A percentile compares a stretch with the other conserved stretches of the same genome.
These are phyloP conservation scores for Parthenolecanium corni DNA, from an alignment of 2,888 invertebrate genomes.

Conservation along the genomic window DNA sequence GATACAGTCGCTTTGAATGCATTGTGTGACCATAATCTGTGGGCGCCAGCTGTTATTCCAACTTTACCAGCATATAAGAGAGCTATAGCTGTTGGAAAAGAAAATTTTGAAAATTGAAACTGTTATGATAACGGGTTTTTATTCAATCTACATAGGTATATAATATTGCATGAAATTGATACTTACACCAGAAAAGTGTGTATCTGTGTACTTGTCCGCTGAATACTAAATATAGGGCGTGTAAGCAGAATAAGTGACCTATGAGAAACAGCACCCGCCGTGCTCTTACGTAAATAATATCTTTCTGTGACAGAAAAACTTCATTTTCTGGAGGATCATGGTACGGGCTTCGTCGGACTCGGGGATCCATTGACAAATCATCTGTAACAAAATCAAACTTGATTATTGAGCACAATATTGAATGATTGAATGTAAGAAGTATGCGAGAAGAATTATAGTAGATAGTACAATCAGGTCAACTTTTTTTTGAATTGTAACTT, in stretches of 20 bases:
- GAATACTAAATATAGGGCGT: neutral
- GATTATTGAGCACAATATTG: no score
- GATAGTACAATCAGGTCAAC: no score
- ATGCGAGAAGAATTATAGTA: neutral
- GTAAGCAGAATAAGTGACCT: neutral
- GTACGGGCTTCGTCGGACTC: constrained; percentile 12
- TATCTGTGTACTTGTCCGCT: neutral
- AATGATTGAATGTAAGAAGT: no score
- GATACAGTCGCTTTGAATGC: constrained; percentile 16
- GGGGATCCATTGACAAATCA: constrained; percentile 21
- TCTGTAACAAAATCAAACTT: no score
- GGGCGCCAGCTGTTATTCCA: constrained; percentile 19
- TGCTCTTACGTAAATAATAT: neutral
- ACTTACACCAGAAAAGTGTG: constrained; percentile 17
- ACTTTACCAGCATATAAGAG: neutral
- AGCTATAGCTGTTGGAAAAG: neutral
- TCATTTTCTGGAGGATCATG: constrained; percentile 2
- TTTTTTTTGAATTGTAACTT: no score
- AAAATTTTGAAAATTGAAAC: no score
- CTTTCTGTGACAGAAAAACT: neutral
- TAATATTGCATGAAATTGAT: no score
- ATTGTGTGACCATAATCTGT: constrained; percentile 25
- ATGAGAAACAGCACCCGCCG: neutral
- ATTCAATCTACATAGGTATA: no score
- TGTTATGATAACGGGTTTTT: no score